A percentile compares a stretch with the other conserved stretches of the same genome.
Conservation (phyloP, 2,888 invertebrate species). For the Selenia dentaria region DNA sequence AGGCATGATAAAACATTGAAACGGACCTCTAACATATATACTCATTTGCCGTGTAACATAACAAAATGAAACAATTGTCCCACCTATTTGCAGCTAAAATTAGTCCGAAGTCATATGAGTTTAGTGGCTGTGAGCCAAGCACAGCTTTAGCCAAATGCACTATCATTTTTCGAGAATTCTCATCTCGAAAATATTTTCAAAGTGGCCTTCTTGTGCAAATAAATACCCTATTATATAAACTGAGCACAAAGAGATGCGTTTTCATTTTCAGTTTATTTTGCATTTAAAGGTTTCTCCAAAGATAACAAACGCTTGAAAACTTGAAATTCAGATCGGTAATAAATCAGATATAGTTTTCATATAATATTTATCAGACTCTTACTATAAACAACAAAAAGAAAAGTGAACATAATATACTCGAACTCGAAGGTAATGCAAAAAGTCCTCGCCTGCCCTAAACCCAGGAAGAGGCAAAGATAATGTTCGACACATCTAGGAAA, state of each 20-base stretch:
- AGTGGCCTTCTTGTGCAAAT: conserved; percentile 8
- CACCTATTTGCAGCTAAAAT: conserved; percentile 18
- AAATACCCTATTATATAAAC: not conserved
- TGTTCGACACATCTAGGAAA: no score
- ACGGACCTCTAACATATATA: no score
- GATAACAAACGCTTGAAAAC: no score
- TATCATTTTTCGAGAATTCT: conserved; percentile 11
- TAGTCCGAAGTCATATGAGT: conserved; percentile 26
- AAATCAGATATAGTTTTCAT: no score
- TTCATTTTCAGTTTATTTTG: not conserved
- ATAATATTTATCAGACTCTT: no score
- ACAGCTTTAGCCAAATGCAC: conserved; percentile 30
- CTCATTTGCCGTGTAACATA: no score
- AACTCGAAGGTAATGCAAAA: no score
- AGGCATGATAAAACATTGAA: not conserved
- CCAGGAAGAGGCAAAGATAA: no score
- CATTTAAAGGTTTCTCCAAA: not conserved
- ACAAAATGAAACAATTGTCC: conserved; percentile 1
- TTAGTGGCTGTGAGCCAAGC: conserved; percentile 26
- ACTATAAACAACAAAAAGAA: no score
- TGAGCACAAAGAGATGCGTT: not conserved
- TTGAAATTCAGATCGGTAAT: no score
- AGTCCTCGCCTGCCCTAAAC: no score
- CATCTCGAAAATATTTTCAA: conserved; percentile 21
- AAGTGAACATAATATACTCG: no score